A percentile compares a stretch with the other conserved stretches of the same genome.
Evolutionary conservation across 2,113 vertebrate species (phyloP).

Genomic region (Nestor notabilis): DNA sequence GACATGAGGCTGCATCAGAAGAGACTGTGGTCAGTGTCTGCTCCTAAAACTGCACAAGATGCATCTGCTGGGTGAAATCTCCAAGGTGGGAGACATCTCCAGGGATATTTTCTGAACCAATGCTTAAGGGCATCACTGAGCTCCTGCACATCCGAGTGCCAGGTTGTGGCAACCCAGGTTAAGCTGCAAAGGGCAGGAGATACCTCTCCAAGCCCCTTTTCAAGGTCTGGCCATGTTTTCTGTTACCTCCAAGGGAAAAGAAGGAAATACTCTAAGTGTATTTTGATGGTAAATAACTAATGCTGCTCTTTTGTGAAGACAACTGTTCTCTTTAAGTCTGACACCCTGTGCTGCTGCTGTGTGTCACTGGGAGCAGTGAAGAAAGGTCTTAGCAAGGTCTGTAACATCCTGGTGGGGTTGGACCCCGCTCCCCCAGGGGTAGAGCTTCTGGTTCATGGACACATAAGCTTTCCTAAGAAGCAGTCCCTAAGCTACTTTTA

Average conservation of each 20-base stretch:
- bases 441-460: not conserved
- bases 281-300: not conserved
- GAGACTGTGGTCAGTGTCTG: not conserved
- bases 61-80: not conserved
- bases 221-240: not conserved
- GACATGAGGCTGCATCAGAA: slow-evolving; percentile 84
- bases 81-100: not conserved
- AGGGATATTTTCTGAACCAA: accelerated
- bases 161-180: not conserved
- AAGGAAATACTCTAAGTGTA: not conserved
- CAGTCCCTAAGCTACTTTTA: slow-evolving; percentile 18
- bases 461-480: not conserved
- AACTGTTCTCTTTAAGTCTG: not conserved
- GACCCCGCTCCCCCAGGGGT: not conserved
- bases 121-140: not conserved
- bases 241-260: not conserved
- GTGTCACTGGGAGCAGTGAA: not conserved
- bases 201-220: not conserved
- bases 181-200: not conserved
- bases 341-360: accelerated
- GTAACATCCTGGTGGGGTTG: not conserved
- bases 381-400: not conserved
- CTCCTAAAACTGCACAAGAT: not conserved
- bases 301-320: not conserved
- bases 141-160: not conserved